phyloP scores from a whole-genome alignment of 2,888 invertebrate genomes.

The Theodoxus fluviatilis region DNA sequence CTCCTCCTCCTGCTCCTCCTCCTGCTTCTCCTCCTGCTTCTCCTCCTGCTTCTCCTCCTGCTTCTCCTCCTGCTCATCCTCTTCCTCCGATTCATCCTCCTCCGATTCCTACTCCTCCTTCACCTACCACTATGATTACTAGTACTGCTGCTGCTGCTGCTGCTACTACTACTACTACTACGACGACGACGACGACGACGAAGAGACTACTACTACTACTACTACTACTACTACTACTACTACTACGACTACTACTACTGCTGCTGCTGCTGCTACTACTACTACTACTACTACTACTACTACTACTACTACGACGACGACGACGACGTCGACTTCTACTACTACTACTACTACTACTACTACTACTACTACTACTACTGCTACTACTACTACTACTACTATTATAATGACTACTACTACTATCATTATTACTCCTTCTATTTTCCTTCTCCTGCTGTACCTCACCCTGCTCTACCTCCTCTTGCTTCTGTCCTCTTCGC shows the following conservation, averaged over 20 bases:
- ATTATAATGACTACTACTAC: background rate
- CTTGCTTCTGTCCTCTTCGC: no score
- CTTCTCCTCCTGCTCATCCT: background rate
- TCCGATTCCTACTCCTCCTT: background rate
- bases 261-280: slow-evolving; percentile 24
- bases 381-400: slow-evolving; percentile 4
- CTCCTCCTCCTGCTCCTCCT: background rate
- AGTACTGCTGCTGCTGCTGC: slow-evolving; percentile 20
- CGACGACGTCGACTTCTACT: background rate
- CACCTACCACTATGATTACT: background rate
- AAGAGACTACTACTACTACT: slow-evolving; percentile 22
- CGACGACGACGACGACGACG: slow-evolving; percentile 11
- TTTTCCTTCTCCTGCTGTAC: no score
- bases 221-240: slow-evolving; percentile 24
- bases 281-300: slow-evolving; percentile 25
- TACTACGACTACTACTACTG: slow-evolving; percentile 25
- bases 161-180: slow-evolving; percentile 23
- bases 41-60: background rate
- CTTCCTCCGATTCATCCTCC: background rate
- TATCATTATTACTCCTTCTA: background rate
- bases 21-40: background rate
- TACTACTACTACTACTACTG: slow-evolving; percentile 6
- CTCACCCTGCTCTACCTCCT: no score
- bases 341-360: slow-evolving; percentile 23
- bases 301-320: background rate